Base-by-base conservation (phyloP, 2,113 vertebrate genomes). In the Gallinago media region DNA sequence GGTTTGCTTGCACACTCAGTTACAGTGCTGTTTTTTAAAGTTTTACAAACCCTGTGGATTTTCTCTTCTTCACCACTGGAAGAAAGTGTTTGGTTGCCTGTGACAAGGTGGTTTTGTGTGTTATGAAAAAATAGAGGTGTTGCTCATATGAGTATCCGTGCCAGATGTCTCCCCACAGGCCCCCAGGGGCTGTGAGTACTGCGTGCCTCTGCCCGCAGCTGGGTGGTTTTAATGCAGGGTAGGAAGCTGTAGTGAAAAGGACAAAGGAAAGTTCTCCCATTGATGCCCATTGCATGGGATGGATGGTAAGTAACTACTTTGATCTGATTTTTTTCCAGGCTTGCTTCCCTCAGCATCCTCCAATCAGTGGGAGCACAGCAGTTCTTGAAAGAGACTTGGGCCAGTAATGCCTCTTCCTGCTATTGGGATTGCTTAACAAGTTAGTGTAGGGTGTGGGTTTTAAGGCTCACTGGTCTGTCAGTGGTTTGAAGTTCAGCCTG, bases 131-230 rank as follows among this genome's bases (percentile, higher is more conserved):
- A 58, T 21, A 4, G 0, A 14, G 29, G 4, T 29, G 7, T 38
- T 82, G 20, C 34, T 94, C 4, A 32, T 72, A 18, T 59, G n/a
- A 59, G n/a, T 84, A n/a, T 47, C 42, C 0, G 0, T 54, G 80
- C n/a, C 34, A 49, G 40, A 40, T 80, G 50, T 44, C 44, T 74
- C 66, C 36, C 17, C 12, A 8, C 42, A 74, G 46, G 0, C 0
- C 56, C 61, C 32, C 55, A 46, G 59, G 40, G 27, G 6, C 36
- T 91, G 40, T 54, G 76, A 65, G 25, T n/a, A 19, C 32, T 56
- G 18, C 11, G 12, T 72, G 42, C 15, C 55, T 78, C 61, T 76
- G 49, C 55, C 46, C 32, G 68, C 3, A 2, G 8, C 40, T 73
- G 63, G 26, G 10, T 9, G 15, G 4, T 22, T 84, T 66, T 55